phyloP scores from a whole-genome alignment of 2,797 vertebrate genomes.

The Centropyge bicolor region DNA sequence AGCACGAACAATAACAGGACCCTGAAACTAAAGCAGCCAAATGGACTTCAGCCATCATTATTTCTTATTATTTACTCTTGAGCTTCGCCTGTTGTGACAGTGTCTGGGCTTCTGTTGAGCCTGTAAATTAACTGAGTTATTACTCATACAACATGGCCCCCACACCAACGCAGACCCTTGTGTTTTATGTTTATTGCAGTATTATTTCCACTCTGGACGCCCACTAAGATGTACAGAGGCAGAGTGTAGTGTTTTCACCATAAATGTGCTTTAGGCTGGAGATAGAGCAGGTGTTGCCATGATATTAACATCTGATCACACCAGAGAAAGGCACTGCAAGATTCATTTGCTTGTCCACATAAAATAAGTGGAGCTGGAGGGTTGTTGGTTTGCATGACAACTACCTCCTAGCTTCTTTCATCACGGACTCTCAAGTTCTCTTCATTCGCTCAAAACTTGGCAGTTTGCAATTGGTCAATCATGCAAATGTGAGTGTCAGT shows the following conservation, averaged over 20 bases:
- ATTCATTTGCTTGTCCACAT: neutral
- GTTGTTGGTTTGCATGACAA: neutral
- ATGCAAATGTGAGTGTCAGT: neutral
- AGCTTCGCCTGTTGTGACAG: neutral
- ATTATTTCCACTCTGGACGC: neutral
- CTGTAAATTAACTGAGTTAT: neutral
- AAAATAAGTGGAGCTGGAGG: neutral
- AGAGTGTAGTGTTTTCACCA: neutral
- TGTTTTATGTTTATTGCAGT: neutral
- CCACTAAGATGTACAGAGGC: neutral
- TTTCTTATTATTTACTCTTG: neutral
- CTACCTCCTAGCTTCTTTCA: neutral
- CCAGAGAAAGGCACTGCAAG: neutral
- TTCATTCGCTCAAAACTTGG: neutral
- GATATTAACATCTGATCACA: neutral
- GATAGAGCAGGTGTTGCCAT: neutral
- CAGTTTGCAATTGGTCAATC: neutral
- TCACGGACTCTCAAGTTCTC: neutral
- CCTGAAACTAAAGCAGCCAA: neutral
- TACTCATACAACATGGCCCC: neutral
- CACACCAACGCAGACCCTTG: neutral
- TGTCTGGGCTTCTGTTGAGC: neutral
- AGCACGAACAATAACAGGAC: neutral
- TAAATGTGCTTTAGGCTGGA: neutral
- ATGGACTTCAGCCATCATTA: neutral